A percentile compares a stretch with the other conserved stretches of the same genome.
Evolutionary conservation across 2,113 vertebrate species (phyloP).

Genomic region (Hippocampus guttulatus): DNA sequence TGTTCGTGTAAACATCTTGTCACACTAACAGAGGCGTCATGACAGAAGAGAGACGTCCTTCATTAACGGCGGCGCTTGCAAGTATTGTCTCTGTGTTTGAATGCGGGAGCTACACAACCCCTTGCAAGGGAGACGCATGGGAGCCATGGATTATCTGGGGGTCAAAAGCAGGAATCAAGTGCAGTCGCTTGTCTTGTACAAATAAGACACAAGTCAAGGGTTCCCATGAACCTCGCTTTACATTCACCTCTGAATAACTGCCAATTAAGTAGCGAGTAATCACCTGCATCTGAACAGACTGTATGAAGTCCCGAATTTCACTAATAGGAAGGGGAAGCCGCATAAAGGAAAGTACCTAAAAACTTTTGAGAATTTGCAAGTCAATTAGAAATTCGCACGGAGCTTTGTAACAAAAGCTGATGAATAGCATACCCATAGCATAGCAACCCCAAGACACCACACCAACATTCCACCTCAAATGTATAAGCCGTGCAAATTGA

Average conservation of each 20-base stretch:
- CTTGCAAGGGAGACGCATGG: neutral
- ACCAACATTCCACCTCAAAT: neutral
- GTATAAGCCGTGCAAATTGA: neutral
- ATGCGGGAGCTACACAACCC: conserved; percentile 11
- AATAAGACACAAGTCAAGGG: conserved; percentile 25
- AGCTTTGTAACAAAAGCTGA: neutral
- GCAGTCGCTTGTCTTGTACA: conserved; percentile 6
- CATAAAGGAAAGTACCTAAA: neutral
- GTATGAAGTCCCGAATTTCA: neutral
- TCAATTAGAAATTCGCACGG: neutral
- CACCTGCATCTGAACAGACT: conserved; percentile 20
- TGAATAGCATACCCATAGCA: neutral
- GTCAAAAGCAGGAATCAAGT: conserved; percentile 33
- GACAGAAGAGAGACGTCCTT: conserved; percentile 63
- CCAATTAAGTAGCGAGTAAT: conserved; percentile 39
- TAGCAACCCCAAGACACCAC: neutral
- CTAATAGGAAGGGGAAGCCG: neutral
- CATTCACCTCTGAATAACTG: conserved; percentile 18
- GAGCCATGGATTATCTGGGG: conserved; percentile 21
- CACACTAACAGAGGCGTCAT: conserved; percentile 60
- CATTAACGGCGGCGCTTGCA: conserved; percentile 53
- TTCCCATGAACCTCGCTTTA: conserved; percentile 1
- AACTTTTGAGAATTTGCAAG: neutral
- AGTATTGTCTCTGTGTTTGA: conserved; percentile 57
- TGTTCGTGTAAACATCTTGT: conserved; percentile 70